Evolutionary conservation across 2,888 invertebrate species (phyloP), one percentile per base, ranked within the genome.

Genomic region (Diplolepis rosae): DNA sequence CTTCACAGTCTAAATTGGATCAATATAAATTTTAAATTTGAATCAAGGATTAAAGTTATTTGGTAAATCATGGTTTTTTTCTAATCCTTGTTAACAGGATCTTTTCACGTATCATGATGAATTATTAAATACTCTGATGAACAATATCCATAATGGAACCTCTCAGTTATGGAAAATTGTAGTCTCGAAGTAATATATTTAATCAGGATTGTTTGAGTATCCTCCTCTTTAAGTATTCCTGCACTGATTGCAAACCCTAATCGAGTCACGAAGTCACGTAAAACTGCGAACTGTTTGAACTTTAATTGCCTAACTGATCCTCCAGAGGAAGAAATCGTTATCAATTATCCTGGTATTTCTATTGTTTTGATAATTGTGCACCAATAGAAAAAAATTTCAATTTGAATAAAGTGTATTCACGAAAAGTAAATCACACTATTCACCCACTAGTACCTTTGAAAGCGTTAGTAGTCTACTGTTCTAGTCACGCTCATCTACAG

Each of bases 401-500:
- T 22, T 18, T 9, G 39, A 51, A 65, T 30, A 66, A 66, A 66
- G 32, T 15, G 51, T 61, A 50, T 45, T 27, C 42, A 56, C 32
- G 70, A 66, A 54, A 39, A 67, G 56, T 52, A 48, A 73, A 73
- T 72, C 74, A 69, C 74, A 66, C 72, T 42, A 65, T 68, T 69
- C 68, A 68, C 75, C 66, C 67, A 72, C 73, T 71, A 75, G 74
- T 74, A 77, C 79, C 79, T 78, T 77, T 77, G 73, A 74, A 79
- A 77, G 72, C 78, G 80, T 76, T 78, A 52, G 66, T 39, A 70
- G 78, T 76, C 79, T 80, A 82, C 82, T 81, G 81, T 77, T 81
- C 82, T 80, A 80, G 78, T 83, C 78, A 78, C 78, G 80, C 77
- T 83, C 78, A 83, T 83, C 81, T 77, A 76, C 79, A 83, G 85